phyloP scores from a whole-genome alignment of 2,797 vertebrate species.

The Poecilia velifera region DNA sequence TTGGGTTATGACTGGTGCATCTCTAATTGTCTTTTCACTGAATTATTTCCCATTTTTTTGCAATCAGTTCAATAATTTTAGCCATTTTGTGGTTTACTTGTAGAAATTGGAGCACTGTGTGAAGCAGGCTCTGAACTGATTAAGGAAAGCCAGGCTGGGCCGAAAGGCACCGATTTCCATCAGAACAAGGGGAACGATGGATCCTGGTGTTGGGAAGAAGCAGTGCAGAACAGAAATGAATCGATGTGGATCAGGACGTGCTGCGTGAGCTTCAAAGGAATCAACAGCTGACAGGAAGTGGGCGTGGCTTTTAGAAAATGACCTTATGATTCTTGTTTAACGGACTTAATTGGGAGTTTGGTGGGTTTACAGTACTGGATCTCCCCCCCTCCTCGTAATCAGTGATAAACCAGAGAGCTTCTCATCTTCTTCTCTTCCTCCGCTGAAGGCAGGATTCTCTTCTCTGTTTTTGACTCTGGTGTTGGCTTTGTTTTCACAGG shows the following conservation, averaged over 20 bases:
- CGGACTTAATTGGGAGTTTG: slow-evolving; percentile 30
- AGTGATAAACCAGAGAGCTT: slow-evolving; percentile 51
- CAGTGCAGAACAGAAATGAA: slow-evolving; percentile 1
- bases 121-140: slow-evolving; percentile 16
- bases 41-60: not conserved
- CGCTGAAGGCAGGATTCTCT: slow-evolving; percentile 45
- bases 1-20: not conserved
- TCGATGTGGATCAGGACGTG: slow-evolving; percentile 11
- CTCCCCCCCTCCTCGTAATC: slow-evolving; percentile 33
- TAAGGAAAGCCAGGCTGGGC: slow-evolving; percentile 53
- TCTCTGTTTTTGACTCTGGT: slow-evolving; percentile 50
- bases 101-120: not conserved
- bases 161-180: slow-evolving; percentile 56
- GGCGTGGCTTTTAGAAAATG: slow-evolving; percentile 45
- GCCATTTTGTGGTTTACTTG: not conserved
- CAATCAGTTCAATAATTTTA: not conserved
- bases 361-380: slow-evolving; percentile 42
- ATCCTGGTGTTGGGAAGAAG: slow-evolving; percentile 19
- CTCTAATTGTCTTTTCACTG: not conserved
- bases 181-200: slow-evolving; percentile 32
- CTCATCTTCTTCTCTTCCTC: slow-evolving; percentile 34
- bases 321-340: slow-evolving; percentile 45
- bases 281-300: slow-evolving; percentile 48
- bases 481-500: slow-evolving; percentile 63
- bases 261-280: slow-evolving; percentile 25